Base-by-base conservation (phyloP, 1,140 invertebrate species). In the Venustaconcha ellipsiformis region DNA sequence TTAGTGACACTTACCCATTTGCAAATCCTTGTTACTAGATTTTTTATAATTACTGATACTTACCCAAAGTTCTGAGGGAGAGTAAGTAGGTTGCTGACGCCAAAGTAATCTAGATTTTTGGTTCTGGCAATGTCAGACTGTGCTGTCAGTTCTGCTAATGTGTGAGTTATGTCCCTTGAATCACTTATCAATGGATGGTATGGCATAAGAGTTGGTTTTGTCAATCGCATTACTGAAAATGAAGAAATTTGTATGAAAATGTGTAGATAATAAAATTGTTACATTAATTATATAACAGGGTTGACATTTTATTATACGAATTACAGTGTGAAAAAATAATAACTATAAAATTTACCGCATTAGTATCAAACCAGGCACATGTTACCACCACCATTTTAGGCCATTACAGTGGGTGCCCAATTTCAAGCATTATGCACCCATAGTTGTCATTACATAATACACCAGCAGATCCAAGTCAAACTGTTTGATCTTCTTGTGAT, bases 41-140 rank as follows among this genome's bases (percentile, higher is more conserved):
- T 5, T 48, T 6, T 48, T 48, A 15, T 17, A 26, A 26, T 66
- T 14, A 5, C 18, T 48, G 37, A 20, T 58, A 82, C 85, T 93
- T 94, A 91, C 97, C 94, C 97, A 92, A 99, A 98, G 89, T 95
- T 97, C 92, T 99, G 97, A 59, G 98, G 97, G 48, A 99, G 90
- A 57, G 98, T 92, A 76, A 99, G 91, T 89, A 97, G 96, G 82
- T 97, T 94, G 23, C 96, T 96, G 73, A 95, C 92, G 14, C 94
- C 94, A 78, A 97, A 92, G 2, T 94, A 94, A 90, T 96, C 95
- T 84, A 96, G 92, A 66, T 94, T 94, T 77, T 92, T 92, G 1
- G 95, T 93, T 76, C 93, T 91, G 37, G 94, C 94, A 57, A 94
- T 93, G 91, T 97, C 95, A 83, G 93, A 92, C 84, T 94, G 93